Percentiles rank a stretch among this genome's conserved stretches.
Evolutionary conservation across 2,113 vertebrate genomes (phyloP).

Genomic region (Dipodomys stephensi): DNA sequence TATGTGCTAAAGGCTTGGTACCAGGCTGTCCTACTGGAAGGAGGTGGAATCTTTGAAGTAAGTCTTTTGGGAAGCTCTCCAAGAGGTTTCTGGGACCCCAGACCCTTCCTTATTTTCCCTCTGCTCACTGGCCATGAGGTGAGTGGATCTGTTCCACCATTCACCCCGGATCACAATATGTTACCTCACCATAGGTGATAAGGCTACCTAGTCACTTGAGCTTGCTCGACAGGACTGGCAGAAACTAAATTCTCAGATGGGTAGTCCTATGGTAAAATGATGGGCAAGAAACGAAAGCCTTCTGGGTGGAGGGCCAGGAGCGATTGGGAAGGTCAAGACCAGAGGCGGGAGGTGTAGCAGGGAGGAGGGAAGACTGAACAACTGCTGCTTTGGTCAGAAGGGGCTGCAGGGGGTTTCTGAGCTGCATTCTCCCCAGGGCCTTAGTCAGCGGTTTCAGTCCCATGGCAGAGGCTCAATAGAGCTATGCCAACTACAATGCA

Average conservation of each 20-base stretch:
- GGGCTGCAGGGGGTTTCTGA: background rate
- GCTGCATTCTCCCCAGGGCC: background rate
- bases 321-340: background rate
- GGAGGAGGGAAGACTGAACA: background rate
- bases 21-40: background rate
- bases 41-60: background rate
- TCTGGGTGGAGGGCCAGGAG: background rate
- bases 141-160: background rate
- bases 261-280: background rate
- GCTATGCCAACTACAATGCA: background rate
- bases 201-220: background rate
- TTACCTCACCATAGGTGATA: background rate
- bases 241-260: background rate
- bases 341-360: rapidly evolving
- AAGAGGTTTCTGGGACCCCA: background rate
- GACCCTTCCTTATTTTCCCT: background rate
- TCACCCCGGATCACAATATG: background rate
- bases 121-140: background rate
- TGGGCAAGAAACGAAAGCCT: background rate
- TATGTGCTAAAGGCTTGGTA: background rate
- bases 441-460: background rate
- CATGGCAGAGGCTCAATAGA: background rate
- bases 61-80: no score
- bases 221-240: background rate
- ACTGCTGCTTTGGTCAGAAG: background rate